These are phyloP conservation scores for Rhimphoctona megacephalus DNA, from an alignment of 2,888 invertebrate species.

Conservation along the genomic window DNA sequence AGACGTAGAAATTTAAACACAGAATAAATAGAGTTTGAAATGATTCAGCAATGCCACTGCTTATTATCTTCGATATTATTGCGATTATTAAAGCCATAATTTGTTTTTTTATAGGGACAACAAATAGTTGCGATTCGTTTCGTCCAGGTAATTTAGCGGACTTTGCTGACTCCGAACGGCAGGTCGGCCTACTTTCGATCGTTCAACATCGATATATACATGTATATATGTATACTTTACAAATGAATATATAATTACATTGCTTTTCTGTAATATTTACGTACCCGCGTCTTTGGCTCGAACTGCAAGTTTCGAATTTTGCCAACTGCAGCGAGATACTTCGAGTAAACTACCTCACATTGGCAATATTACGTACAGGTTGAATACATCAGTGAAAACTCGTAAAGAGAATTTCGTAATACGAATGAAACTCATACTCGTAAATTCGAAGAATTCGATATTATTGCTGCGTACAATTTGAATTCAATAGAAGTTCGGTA, in stretches of 20 bases:
- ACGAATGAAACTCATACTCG: no score
- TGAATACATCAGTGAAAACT: no score
- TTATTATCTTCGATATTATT: not conserved
- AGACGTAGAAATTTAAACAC: not conserved
- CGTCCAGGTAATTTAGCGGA: constrained; percentile 39
- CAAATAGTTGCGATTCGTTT: constrained; percentile 28
- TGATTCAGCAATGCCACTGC: not conserved
- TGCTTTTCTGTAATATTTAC: constrained; percentile 54
- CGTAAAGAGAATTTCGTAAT: no score
- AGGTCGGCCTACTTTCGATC: constrained; percentile 62
- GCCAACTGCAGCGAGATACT: no score
- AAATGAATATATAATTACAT: constrained; percentile 25
- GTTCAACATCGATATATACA: not conserved
- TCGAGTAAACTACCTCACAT: no score
- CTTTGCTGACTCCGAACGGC: constrained; percentile 51
- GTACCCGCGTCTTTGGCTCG: constrained; percentile 12
- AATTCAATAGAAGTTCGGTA: no score
- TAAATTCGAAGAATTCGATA: no score
- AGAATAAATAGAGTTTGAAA: not conserved
- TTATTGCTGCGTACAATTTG: no score
- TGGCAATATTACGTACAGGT: no score
- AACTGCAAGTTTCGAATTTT: not conserved
- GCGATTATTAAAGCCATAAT: not conserved
- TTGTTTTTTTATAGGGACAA: not conserved
- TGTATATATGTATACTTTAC: not conserved